Base-by-base conservation (phyloP, 2,113 vertebrate species). In the Phainopepla nitens region DNA sequence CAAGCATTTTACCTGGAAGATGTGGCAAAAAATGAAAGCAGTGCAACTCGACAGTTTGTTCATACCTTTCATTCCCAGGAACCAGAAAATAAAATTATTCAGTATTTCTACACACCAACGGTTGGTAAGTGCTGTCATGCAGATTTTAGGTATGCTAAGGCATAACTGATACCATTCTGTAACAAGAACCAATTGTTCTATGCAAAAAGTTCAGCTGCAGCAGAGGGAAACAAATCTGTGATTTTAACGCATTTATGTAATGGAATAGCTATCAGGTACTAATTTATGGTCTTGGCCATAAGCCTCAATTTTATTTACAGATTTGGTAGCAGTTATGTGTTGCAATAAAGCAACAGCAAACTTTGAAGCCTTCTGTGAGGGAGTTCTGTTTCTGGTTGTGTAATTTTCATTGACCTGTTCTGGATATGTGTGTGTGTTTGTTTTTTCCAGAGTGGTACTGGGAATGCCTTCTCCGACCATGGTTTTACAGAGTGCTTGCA, bases 1-100 rank as follows among this genome's bases (percentile, higher is more conserved):
- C 97, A 99, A 96, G 98, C 98, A 7, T 99, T 99, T 98, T 98
- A 99, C 89, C 94, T 99, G 31, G 99, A 99, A 96, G 99, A 99
- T 76, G 98, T 99, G 42, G 98, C 98, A 56, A 99, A 99, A 97
- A 99, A 99, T 92, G 98, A 98, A 97, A 98, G 96, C 51, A 99
- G 98, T 93, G 96, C 97, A 36, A 95, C 97, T 44, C 98, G 72
- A 57, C 98, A 98, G 47, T 99, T 99, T 94, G 93, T 98, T 94
- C 98, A 98, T 61, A 98, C 98, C 29, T 99, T 98, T 94, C 98
- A 98, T 15, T 97, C 98, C 5, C 96, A 94, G n/a, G 98, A 98
- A n/a, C 97, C 98, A 31, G 96, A 96, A 53, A 97, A 98, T 83
- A 98, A 98, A 97, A 94, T 99, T 92, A 83, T 82, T 68, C 98